Base-by-base conservation (phyloP, 2,888 invertebrate species). In the Macrophya annulata region DNA sequence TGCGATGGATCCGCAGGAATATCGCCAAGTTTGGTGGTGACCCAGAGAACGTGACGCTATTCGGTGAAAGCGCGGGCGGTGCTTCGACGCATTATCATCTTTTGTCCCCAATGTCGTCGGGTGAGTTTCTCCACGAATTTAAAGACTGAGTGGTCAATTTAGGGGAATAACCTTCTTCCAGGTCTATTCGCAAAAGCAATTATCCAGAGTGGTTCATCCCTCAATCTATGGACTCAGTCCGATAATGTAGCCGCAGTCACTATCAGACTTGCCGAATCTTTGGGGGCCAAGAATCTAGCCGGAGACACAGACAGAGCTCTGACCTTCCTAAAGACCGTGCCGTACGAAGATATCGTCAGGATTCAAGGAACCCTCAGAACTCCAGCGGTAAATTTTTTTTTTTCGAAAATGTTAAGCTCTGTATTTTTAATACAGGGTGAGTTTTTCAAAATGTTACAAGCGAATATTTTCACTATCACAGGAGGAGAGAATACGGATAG, bases 11-110 rank as follows among this genome's bases (percentile, higher is more conserved):
- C 17, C 93, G 94, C 89, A 92, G 87, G 85, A 94, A 94, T 85
- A 94, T 94, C 81, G 88, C 87, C 55, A 85, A 86, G 31, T 94
- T 94, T 90, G 94, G 94, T 85, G 95, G 94, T 15, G 94, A 94
- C 87, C 93, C 94, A 4, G 89, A 91, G 68, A 94, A 94, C 89
- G 93, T 95, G 0, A 95, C 95, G 9, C 92, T 95, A 87, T 94
- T 94, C 88, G 95, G 95, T 62, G 93, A 92, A 88, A 93, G 94
- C 86, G 91, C 94, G 1, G 95, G 95, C 12, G 94, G 93, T 51
- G 94, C 94, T 0, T 92, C 93, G 15, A 94, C 94, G 1, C 95
- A 95, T 88, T 92, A 94, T 37, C 93, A 95, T 92, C 94, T 94
- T 91, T 88, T 95, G 8, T 94, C 94, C 1, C 94, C 94, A 1